These are phyloP conservation scores for Galerucella nymphaeae DNA, from an alignment of 2,888 invertebrate genomes.

Conservation along the genomic window DNA sequence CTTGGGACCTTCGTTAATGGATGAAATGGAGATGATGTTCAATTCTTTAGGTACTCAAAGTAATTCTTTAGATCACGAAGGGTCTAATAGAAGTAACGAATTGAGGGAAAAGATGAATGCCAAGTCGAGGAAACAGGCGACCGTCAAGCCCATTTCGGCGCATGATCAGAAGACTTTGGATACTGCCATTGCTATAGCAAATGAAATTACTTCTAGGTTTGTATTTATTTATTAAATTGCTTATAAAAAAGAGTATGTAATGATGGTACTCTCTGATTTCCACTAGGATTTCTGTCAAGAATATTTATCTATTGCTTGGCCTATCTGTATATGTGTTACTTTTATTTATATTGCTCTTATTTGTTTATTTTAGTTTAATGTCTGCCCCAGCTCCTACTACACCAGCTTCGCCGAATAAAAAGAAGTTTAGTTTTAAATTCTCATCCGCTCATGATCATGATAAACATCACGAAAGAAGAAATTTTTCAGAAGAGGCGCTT, in stretches of 20 bases:
- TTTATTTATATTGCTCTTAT: neutral
- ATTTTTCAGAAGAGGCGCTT: conserved; percentile 91
- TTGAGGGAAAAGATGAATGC: conserved; percentile 68
- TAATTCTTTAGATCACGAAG: conserved; percentile 58
- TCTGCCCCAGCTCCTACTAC: conserved; percentile 66
- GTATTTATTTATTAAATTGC: conserved; percentile 6
- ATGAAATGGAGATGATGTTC: conserved; percentile 91
- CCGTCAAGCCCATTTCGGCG: conserved; percentile 92
- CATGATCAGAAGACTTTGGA: conserved; percentile 92
- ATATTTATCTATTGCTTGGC: no score
- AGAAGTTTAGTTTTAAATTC: conserved; percentile 84
- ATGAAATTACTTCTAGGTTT: conserved; percentile 78
- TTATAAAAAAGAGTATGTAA: no score
- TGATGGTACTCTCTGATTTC: no score
- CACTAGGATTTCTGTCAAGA: no score
- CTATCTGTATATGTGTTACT: no score
- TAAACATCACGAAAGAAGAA: conserved; percentile 73
- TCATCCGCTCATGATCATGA: conserved; percentile 70
- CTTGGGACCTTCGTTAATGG: conserved; percentile 89
- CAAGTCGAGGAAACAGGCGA: conserved; percentile 65
- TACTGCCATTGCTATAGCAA: conserved; percentile 92
- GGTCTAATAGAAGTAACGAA: conserved; percentile 72
- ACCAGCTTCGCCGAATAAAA: conserved; percentile 75
- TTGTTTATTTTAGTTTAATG: conserved; percentile 53
- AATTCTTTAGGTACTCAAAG: conserved; percentile 67